Evolutionary conservation across 2,888 invertebrate species (phyloP).

Genomic region (Proisotoma minuta): DNA sequence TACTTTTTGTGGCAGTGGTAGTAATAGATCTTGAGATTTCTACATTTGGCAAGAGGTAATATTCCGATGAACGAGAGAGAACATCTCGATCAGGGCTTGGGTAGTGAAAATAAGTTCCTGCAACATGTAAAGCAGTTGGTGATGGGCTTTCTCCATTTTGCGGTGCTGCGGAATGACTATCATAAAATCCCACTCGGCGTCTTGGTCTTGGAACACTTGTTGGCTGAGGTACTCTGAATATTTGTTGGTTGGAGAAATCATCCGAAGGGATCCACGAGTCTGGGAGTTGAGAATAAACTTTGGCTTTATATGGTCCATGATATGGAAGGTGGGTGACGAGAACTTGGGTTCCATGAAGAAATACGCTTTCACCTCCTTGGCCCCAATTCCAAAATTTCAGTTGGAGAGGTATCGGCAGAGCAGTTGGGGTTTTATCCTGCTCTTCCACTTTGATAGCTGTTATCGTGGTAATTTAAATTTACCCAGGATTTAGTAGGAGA

Average conservation of each 20-base stretch:
- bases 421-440: slow-evolving; percentile 25
- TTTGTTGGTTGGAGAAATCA: slow-evolving; percentile 16
- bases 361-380: slow-evolving; percentile 32
- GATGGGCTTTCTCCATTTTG: slow-evolving; percentile 39
- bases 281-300: slow-evolving; percentile 28
- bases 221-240: not conserved
- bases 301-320: slow-evolving; percentile 35
- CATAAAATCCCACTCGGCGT: slow-evolving; percentile 21
- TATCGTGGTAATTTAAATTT: not conserved
- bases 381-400: slow-evolving; percentile 43
- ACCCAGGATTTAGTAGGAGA: slow-evolving; percentile 18
- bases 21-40: slow-evolving; percentile 11
- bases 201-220: not conserved
- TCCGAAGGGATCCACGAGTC: slow-evolving; percentile 20
- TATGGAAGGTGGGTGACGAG: slow-evolving; percentile 37
- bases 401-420: slow-evolving; percentile 39
- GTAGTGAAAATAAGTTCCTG: slow-evolving; percentile 41
- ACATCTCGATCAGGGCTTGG: slow-evolving; percentile 39
- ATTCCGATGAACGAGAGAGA: slow-evolving; percentile 27
- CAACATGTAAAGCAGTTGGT: slow-evolving; percentile 32
- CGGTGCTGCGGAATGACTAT: slow-evolving; percentile 21
- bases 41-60: slow-evolving; percentile 31
- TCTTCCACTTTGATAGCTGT: slow-evolving; percentile 29
- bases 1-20: slow-evolving; percentile 20
- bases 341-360: slow-evolving; percentile 39